Evolutionary conservation across 1,140 invertebrate species (phyloP), one percentile per base, ranked within the genome.

Genomic region (Pseudoatta argentina): DNA sequence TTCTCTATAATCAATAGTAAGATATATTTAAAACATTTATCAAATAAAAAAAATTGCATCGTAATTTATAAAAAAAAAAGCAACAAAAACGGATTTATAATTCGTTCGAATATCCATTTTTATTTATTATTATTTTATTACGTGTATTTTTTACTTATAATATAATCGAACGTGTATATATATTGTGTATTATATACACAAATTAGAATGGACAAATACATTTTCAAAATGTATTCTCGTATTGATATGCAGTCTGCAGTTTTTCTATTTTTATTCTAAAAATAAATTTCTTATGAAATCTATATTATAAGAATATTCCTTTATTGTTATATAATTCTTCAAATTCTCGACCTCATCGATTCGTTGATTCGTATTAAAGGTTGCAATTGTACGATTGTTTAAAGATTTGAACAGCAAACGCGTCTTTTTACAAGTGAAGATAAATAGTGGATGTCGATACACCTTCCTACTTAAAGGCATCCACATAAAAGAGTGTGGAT

Each of bases 391-490:
- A 14, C 12, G 48, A 39, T 39, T 39, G 7, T n/a, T 79, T 30
- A 34, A 53, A 66, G 0, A 30, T 7, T 27, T 44, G 14, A 21
- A 39, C 44, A 75, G 85, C 27, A 81, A 71, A 83, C 59, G 75
- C 16, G 2, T 81, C 67, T 81, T 57, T 86, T 71, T 8, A 34
- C 30, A 34, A 34, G 59, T 27, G 27, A 75, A 64, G 67, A 81
- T 39, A 44, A 79, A 8, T 64, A 48, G 6, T 1, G 34, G 59
- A 79, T 64, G n/a, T 76, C 75, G 61, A 85, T 88, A 34, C 76
- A 87, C 72, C 87, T 91, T 91, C 89, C 79, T 86, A 86, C 7
- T 39, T 72, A 53, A 16, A 48, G 6, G 1, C 82, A 83, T 85
- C 67, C 67, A 71, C 55, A 72, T 72, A 87, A 87, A 90, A 91